Conservation (phyloP, 2,113 vertebrate genomes). For the Trochalopteron elliotii region DNA sequence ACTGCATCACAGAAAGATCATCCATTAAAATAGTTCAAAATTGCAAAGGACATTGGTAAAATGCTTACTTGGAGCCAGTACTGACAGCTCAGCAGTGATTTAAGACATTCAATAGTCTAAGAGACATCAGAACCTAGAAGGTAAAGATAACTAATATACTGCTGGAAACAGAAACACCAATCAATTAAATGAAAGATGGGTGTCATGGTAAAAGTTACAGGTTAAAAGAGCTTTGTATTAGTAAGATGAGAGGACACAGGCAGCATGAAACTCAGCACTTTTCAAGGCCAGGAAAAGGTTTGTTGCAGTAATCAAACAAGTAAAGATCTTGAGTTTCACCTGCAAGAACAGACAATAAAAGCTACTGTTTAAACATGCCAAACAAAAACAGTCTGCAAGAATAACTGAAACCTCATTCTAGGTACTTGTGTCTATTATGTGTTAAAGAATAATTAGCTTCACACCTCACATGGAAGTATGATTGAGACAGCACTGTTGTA, state of each 20-base stretch:
- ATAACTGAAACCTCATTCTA: not conserved
- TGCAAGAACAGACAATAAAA: not conserved
- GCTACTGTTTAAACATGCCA: not conserved
- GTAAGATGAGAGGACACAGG: not conserved
- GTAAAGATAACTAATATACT: not conserved
- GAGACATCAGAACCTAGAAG: not conserved
- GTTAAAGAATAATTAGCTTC: not conserved
- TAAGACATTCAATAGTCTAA: not conserved
- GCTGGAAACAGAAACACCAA: not conserved
- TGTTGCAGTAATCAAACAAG: not conserved
- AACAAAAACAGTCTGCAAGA: not conserved
- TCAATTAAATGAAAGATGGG: not conserved
- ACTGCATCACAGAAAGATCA: not conserved
- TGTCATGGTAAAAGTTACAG: not conserved
- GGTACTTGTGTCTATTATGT: not conserved
- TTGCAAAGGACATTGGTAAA: not conserved
- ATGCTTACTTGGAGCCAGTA: not conserved
- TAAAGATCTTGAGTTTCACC: not conserved
- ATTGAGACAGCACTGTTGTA: not conserved
- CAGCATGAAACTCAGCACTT: not conserved
- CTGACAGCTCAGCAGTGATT: not conserved
- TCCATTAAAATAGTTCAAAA: not conserved
- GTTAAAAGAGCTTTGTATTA: not conserved
- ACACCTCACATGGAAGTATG: not conserved
- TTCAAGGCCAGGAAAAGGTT: not conserved